Evolutionary conservation across 2,888 invertebrate genomes (phyloP).

Genomic region (Latheticus oryzae): DNA sequence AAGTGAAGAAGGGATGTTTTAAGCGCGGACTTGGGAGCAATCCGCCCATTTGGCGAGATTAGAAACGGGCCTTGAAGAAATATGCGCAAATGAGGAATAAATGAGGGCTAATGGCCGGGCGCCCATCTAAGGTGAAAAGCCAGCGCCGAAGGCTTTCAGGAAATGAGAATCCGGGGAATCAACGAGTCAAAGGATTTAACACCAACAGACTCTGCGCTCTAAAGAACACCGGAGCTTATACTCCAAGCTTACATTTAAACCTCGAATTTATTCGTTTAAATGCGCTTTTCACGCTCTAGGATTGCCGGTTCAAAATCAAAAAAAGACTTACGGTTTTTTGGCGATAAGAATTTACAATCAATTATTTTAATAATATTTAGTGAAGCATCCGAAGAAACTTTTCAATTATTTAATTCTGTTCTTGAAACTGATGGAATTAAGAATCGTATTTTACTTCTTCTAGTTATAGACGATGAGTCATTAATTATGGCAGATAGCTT

Average conservation of each 20-base stretch:
- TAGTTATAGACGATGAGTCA: no score
- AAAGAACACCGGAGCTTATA: constrained; percentile 28
- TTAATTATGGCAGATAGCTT: no score
- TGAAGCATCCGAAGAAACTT: no score
- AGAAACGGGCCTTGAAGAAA: constrained; percentile 51
- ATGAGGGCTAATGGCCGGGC: constrained; percentile 54
- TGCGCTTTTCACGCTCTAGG: no score
- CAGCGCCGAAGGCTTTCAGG: constrained; percentile 48
- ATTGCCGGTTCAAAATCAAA: no score
- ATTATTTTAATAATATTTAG: no score
- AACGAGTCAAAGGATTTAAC: constrained; percentile 49
- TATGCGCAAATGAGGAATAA: constrained; percentile 56
- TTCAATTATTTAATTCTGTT: no score
- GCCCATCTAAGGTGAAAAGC: constrained; percentile 51
- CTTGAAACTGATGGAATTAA: no score
- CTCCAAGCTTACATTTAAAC: constrained; percentile 24
- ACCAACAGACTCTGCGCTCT: constrained; percentile 5
- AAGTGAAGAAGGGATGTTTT: constrained; percentile 46
- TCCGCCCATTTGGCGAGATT: constrained; percentile 53
- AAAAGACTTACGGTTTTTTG: no score
- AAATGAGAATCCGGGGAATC: constrained; percentile 51
- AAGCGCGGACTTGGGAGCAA: constrained; percentile 46
- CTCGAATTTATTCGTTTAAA: constrained; percentile 38
- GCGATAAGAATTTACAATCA: no score
- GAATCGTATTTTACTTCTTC: no score